Evolutionary conservation across 2,888 invertebrate genomes (phyloP).

Genomic region (Leptinotarsa rubiginosa): DNA sequence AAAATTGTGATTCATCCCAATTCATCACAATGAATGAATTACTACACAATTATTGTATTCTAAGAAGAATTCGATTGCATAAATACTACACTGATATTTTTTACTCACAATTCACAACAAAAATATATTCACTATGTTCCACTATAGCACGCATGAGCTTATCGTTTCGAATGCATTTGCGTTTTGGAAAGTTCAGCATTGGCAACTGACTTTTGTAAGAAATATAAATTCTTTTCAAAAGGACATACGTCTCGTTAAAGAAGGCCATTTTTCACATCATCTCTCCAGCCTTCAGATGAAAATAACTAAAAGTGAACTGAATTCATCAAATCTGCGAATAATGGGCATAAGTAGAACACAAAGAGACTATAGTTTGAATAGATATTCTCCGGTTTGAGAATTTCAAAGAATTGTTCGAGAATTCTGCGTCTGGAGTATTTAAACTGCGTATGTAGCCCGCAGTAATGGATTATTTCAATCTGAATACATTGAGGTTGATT

Average conservation of each 20-base stretch:
- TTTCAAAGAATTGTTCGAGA: background rate
- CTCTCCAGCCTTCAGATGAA: background rate
- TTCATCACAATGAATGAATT: too few species aligned
- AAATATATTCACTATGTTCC: too few species aligned
- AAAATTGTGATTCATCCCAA: too few species aligned
- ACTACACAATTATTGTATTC: too few species aligned
- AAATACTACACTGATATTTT: too few species aligned
- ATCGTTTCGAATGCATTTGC: too few species aligned
- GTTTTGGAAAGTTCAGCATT: too few species aligned
- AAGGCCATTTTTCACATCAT: too few species aligned
- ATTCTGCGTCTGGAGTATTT: background rate
- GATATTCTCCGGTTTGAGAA: background rate
- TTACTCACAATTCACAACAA: too few species aligned
- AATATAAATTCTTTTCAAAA: background rate
- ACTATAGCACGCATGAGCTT: too few species aligned
- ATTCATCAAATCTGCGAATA: slow-evolving; percentile 26
- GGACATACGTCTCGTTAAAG: too few species aligned
- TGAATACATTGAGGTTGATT: background rate
- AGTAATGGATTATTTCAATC: background rate
- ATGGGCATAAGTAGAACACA: slow-evolving; percentile 25
- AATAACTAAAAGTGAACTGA: background rate
- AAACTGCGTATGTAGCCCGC: background rate
- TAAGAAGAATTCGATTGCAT: too few species aligned
- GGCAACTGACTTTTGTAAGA: background rate
- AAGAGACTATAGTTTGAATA: background rate